Base-by-base conservation (phyloP, 2,888 invertebrate genomes). In the Schrankia costaestrigalis region DNA sequence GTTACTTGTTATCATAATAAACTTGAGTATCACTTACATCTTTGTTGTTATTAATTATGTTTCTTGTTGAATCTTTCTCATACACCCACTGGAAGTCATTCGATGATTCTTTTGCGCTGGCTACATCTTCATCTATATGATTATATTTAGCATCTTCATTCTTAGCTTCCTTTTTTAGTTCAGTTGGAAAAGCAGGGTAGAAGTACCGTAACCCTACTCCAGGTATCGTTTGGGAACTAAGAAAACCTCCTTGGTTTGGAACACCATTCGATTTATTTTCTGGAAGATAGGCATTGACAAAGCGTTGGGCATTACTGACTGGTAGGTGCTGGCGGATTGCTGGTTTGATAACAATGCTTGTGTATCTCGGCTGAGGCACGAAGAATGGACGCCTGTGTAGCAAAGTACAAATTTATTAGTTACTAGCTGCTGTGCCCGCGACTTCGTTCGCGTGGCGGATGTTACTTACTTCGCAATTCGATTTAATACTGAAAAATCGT, bases 161-260 rank as follows among this genome's bases (percentile, higher is more conserved):
- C 37, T 54, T 78, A 14, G 56, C 53, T 10, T 58, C 46, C 24
- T 58, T 59, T 34, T 64, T 66, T 3, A 56, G 39, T 3, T 70
- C 61, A 12, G 61, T 64, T 3, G 64, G 41, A 40, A 76, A 78
- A 10, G 60, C 48, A 1, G 87, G 87, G 9, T 74, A 66, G 44
- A 85, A 86, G 56, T 87, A 87, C 29, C 81, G 69, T 10, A 84
- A 60, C 1, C 87, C 87, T 11, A 79, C 52, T 7, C 87, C 87
- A 21, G 87, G 86, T 31, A 85, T 43, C 21, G 56, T 75, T 49
- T 84, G 85, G 2, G 82, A 78, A 42, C 84, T 75, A 0, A 87
- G 64, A 71, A 54, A 35, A 73, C 75, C 3, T 66, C 9, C 13
- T 10, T 10, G 33, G 11, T 19, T 31, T 11, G 31, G 12, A 14